These are phyloP conservation scores for Loris lydekkerianus DNA, from an alignment of 2,797 vertebrate species.

Conservation along the genomic window DNA sequence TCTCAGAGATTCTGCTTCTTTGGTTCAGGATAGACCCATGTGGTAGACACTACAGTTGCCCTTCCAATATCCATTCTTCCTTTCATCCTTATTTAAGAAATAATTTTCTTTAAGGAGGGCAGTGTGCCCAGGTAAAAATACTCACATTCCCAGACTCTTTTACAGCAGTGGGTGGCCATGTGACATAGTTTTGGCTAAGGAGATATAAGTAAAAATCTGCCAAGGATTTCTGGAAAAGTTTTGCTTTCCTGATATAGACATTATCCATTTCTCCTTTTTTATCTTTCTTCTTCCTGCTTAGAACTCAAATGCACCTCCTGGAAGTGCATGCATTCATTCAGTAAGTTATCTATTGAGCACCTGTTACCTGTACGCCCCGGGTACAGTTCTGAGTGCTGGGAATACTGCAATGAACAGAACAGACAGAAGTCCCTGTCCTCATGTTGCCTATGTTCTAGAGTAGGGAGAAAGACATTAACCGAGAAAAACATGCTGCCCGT, in stretches of 20 bases:
- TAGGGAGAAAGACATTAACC: background rate
- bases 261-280: background rate
- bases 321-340: background rate
- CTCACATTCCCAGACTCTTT: slow-evolving; percentile 11
- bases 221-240: slow-evolving; percentile 9
- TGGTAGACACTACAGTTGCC: background rate
- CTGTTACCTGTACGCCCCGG: background rate
- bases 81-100: background rate
- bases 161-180: background rate
- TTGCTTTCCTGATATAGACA: slow-evolving; percentile 2
- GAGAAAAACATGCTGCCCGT: background rate
- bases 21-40: background rate
- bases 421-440: background rate
- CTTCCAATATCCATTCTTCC: background rate
- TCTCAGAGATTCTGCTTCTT: background rate
- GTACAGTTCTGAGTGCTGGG: background rate
- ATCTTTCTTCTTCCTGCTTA: background rate
- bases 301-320: background rate
- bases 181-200: slow-evolving; percentile 17
- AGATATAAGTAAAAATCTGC: background rate
- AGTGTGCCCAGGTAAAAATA: slow-evolving; percentile 1
- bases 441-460: background rate
- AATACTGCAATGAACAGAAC: background rate
- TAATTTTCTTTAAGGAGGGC: background rate
- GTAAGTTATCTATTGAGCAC: background rate